Conservation (phyloP, 2,888 invertebrate species). For the Holacanthella duospinosa region DNA sequence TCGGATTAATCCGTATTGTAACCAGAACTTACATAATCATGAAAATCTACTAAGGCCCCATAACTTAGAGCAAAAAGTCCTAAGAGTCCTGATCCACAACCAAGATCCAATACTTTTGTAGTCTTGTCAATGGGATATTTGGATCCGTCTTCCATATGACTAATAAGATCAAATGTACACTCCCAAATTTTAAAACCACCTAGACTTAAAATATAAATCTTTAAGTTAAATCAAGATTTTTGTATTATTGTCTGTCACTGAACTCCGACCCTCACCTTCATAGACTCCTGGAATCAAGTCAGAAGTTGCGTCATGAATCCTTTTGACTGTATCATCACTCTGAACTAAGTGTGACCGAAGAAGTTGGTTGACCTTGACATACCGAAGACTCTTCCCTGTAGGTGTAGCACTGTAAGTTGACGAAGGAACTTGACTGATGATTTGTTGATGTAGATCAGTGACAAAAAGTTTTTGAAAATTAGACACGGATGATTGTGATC, state of each 20-base stretch:
- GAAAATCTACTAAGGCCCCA: slow-evolving; percentile 67
- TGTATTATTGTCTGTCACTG: slow-evolving; percentile 1
- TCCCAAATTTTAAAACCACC: slow-evolving; percentile 96
- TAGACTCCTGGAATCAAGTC: slow-evolving; percentile 32
- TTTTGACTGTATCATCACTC: slow-evolving; percentile 13
- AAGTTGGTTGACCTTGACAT: slow-evolving; percentile 17
- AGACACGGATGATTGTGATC: neutral
- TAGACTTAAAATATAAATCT: slow-evolving; percentile 42
- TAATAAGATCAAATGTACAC: slow-evolving; percentile 69
- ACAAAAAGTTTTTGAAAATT: neutral
- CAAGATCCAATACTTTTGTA: slow-evolving; percentile 68
- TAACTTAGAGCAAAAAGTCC: slow-evolving; percentile 64
- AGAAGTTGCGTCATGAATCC: slow-evolving; percentile 24
- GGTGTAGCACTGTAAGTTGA: no score
- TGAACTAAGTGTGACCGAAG: slow-evolving; percentile 10
- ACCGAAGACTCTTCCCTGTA: slow-evolving; percentile 10
- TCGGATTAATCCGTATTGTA: no score
- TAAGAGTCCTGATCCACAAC: slow-evolving; percentile 82
- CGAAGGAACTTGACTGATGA: neutral
- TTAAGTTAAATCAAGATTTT: no score
- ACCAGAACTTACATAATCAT: slow-evolving; percentile 85
- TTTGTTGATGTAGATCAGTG: slow-evolving; percentile 10
- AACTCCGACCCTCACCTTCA: slow-evolving; percentile 23
- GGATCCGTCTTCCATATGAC: slow-evolving; percentile 44
- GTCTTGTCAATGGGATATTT: slow-evolving; percentile 37